phyloP scores from a whole-genome alignment of 2,113 vertebrate genomes.

The Gavialis gangeticus region DNA sequence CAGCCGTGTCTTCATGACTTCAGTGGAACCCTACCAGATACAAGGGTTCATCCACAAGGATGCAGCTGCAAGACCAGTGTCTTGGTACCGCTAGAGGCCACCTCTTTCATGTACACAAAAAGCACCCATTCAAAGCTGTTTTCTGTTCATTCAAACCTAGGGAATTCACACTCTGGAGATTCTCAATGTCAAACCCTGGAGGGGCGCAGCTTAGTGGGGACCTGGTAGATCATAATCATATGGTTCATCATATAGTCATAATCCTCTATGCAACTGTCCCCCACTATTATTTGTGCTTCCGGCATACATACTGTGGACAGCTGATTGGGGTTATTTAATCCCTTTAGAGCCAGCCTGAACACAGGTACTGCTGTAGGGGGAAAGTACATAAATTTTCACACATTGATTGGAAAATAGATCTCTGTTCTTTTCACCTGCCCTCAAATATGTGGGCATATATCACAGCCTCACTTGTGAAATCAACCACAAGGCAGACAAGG shows the following conservation, averaged over 20 bases:
- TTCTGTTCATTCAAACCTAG: not conserved
- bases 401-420: not conserved
- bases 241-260: not conserved
- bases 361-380: not conserved
- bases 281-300: not conserved
- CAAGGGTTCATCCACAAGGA: not conserved
- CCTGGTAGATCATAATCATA: not conserved
- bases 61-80: not conserved
- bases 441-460: not conserved
- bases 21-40: not conserved
- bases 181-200: not conserved
- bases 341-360: not conserved
- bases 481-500: not conserved
- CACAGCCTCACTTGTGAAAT: not conserved
- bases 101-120: not conserved
- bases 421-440: not conserved
- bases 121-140: not conserved
- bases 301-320: not conserved
- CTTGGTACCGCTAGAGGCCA: not conserved
- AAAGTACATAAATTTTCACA: not conserved
- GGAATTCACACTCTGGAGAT: not conserved
- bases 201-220: not conserved
- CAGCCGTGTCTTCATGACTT: not conserved
- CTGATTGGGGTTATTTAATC: rapidly evolving
- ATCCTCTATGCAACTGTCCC: not conserved